These are phyloP conservation scores for Dysmachus trigonus DNA, from an alignment of 2,888 invertebrate species.

Conservation along the genomic window DNA sequence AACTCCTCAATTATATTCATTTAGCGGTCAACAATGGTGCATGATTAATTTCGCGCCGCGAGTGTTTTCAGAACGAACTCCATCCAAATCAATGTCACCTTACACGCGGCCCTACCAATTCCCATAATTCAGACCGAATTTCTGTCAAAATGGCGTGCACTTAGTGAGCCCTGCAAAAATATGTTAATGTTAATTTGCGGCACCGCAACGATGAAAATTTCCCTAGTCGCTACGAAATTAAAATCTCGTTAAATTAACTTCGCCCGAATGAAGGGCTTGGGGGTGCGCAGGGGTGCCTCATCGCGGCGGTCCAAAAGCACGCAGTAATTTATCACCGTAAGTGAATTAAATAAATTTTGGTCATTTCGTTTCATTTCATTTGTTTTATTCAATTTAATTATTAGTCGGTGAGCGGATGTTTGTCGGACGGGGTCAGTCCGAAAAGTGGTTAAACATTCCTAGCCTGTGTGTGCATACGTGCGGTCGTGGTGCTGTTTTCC, in stretches of 20 bases:
- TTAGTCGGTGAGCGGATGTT: background rate
- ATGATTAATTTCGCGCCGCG: background rate
- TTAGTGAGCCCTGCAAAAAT: background rate
- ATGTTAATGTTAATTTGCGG: slow-evolving; percentile 31
- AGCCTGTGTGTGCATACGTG: background rate
- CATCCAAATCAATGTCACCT: background rate
- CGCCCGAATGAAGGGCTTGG: background rate
- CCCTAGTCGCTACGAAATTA: slow-evolving; percentile 28
- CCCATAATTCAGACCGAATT: background rate
- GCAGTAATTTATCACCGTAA: slow-evolving; percentile 30
- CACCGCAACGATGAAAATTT: slow-evolving; percentile 28
- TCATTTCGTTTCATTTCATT: slow-evolving; percentile 11
- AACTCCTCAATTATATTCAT: background rate
- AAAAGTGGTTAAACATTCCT: background rate
- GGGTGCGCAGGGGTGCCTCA: background rate
- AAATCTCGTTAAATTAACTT: slow-evolving; percentile 31
- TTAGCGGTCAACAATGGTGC: background rate
- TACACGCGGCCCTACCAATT: background rate
- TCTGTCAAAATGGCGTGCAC: background rate
- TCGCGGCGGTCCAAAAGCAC: background rate
- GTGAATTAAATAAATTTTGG: slow-evolving; percentile 34
- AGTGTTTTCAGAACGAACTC: background rate
- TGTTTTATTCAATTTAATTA: slow-evolving; percentile 20
- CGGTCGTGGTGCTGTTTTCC: background rate
- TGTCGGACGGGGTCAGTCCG: background rate